phyloP scores from a whole-genome alignment of 2,888 invertebrate genomes.

The Patella ulyssiponensis region DNA sequence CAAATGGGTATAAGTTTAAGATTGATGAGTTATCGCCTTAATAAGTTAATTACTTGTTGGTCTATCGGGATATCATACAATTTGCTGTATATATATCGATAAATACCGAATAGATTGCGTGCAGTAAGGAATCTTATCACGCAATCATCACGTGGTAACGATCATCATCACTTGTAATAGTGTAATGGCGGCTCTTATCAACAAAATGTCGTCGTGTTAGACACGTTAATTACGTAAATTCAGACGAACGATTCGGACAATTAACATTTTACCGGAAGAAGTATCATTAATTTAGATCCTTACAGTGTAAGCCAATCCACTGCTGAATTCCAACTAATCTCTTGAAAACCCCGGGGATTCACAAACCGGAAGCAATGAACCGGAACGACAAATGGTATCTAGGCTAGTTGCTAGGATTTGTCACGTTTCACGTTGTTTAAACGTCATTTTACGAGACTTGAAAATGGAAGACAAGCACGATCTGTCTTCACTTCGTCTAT shows the following conservation, averaged over 20 bases:
- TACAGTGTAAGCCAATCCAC: background rate
- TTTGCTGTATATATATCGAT: too few species aligned
- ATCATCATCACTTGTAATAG: constrained; percentile 3
- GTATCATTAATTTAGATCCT: constrained; percentile 8
- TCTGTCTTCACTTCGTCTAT: constrained; percentile 33
- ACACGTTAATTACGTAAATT: constrained; percentile 13
- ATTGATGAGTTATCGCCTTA: too few species aligned
- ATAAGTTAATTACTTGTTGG: too few species aligned
- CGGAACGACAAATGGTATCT: constrained; percentile 12
- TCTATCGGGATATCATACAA: too few species aligned
- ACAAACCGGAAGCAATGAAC: constrained; percentile 12
- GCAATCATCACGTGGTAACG: background rate
- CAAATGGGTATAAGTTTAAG: too few species aligned
- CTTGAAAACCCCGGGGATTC: constrained; percentile 1
- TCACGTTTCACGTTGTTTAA: constrained; percentile 12
- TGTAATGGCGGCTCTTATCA: constrained; percentile 5
- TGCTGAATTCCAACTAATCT: background rate
- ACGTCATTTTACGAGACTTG: constrained; percentile 12
- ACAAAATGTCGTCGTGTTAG: constrained; percentile 11
- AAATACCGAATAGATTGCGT: background rate
- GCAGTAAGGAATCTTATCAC: background rate
- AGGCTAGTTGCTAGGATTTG: background rate
- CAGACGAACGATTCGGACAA: constrained; percentile 9
- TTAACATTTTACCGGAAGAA: background rate
- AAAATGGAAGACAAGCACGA: constrained; percentile 23